Conservation (phyloP, 2,888 invertebrate genomes). For the Tricholauxania praeusta region DNA sequence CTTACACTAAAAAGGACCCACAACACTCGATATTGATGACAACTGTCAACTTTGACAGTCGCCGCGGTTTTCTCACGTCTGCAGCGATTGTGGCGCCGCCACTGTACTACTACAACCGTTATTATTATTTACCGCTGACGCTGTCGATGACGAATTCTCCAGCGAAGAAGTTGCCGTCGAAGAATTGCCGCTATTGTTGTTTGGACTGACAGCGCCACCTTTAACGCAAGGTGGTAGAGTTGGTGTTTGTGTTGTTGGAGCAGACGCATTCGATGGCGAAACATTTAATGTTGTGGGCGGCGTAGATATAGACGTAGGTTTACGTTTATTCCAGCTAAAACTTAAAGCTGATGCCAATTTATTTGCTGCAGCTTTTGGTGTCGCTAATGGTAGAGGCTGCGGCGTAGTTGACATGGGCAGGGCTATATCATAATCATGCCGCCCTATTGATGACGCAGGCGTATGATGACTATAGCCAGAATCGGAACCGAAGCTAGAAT, state of each 20-base stretch:
- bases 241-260: conserved; percentile 36
- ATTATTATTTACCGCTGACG: conserved; percentile 47
- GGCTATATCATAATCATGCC: conserved; percentile 60
- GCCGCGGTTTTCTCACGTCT: conserved; percentile 43
- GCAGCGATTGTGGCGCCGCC: conserved; percentile 35
- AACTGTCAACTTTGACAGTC: conserved; percentile 38
- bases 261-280: conserved; percentile 29
- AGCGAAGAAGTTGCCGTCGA: conserved; percentile 57
- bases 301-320: conserved; percentile 40
- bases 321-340: conserved; percentile 61
- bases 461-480: conserved; percentile 84
- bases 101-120: conserved; percentile 22
- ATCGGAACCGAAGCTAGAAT: conserved; percentile 86
- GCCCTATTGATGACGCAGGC: conserved; percentile 64
- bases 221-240: conserved; percentile 39
- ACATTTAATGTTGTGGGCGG: conserved; percentile 41
- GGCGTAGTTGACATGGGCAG: conserved; percentile 47
- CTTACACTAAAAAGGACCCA: conserved; percentile 52
- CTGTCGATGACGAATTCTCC: conserved; percentile 50
- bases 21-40: conserved; percentile 10
- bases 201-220: conserved; percentile 58
- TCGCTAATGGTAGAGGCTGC: conserved; percentile 40
- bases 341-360: conserved; percentile 61
- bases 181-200: conserved; percentile 58
- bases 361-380: conserved; percentile 51